Evolutionary conservation across 2,113 vertebrate genomes (phyloP), one percentile per base, ranked within the genome.

Genomic region (Pomatostomus ruficeps): DNA sequence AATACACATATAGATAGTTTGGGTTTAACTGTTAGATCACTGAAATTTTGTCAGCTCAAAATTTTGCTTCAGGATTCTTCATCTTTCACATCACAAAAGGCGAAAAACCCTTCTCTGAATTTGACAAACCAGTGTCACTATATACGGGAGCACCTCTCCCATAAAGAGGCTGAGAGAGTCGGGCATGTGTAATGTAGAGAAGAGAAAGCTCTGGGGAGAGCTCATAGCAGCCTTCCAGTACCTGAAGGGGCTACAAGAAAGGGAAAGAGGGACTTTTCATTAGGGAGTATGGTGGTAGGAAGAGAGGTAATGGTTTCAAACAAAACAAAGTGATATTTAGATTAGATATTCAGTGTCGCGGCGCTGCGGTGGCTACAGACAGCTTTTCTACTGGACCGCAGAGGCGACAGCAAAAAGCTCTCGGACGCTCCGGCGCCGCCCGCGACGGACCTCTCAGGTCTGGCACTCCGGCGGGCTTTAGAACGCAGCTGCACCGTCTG

Each of bases 251-350:
- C 2, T 55, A 11, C 28, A 57, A 33, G 14, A 71, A 29, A 65
- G 62, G 11, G 2, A 10, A 29, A 38, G n/a, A 48, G 8, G 11
- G 11, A 57, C 3, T 26, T 23, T 75, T 63, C 12, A 1, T 57
- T n/a, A 22, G 21, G 22, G 5, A 1, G 0, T 42, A 3, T 26
- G 12, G 22, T 25, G 8, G 36, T 12, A 59, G 31, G 26, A 88
- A 14, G 21, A 77, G 13, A 49, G 19, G 21, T 8, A 77, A 59
- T 6, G 2, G 8, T 43, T 59, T 72, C 22, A 72, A 66, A 46
- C 29, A 29, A 22, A 46, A 63, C 0, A 0, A 40, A 14, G 20
- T 21, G 2, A 2, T 16, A 48, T 48, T 75, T 70, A 40, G 15
- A 58, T n/a, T 6, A 52, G 3, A 22, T 40, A 9, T 62, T 7